Base-by-base conservation (phyloP, 92 coral and sea anemone species). In the Pocillopora meandrina region DNA sequence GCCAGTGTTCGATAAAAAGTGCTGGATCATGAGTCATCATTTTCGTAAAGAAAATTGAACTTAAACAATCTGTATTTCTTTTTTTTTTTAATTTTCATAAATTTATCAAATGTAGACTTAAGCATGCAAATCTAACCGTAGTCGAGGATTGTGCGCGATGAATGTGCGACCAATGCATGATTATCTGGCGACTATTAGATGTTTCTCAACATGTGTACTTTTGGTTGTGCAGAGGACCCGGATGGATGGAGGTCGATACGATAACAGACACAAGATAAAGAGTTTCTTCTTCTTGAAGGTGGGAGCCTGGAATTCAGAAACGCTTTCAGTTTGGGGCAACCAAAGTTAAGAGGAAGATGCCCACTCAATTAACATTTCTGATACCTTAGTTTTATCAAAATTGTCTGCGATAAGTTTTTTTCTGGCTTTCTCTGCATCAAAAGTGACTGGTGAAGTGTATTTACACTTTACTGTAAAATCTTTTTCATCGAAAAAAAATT, bases 161-260 rank as follows among this genome's bases (percentile, higher is more conserved):
- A 16, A 16, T 2, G 31, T 26, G 31, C 31, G 31, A 26, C 31
- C 31, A 26, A 26, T n/a, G 31, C 9, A 13, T 31, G 58, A 23
- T 23, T 9, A n/a, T 47, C 23, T 2, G 33, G 17, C 2, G 0
- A 21, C 1, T 16, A 76, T 13, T 65, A 18, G 15, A 19, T 58
- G 2, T 80, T 34, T 6, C 56, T 80, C 56, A 69, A 26, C 12
- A 34, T 57, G 19, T 34, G 69, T 59, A 31, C 34, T 59, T 61
- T 76, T 76, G 18, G 11, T 59, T 36, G 23, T n/a, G 69, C 17
- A 81, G 85, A 81, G 67, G 59, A 71, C 17, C 85, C 85, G 20
- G 85, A 81, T 13, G 85, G 85, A n/a, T 81, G 85, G 85, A 81
- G 85, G 16, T 71, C 85, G n/a, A 81, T 81, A 58, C 65, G 85